Percentiles rank a stretch among this genome's conserved stretches.
Evolutionary conservation across 2,797 vertebrate species (phyloP).

Genomic region (Tapera naevia): DNA sequence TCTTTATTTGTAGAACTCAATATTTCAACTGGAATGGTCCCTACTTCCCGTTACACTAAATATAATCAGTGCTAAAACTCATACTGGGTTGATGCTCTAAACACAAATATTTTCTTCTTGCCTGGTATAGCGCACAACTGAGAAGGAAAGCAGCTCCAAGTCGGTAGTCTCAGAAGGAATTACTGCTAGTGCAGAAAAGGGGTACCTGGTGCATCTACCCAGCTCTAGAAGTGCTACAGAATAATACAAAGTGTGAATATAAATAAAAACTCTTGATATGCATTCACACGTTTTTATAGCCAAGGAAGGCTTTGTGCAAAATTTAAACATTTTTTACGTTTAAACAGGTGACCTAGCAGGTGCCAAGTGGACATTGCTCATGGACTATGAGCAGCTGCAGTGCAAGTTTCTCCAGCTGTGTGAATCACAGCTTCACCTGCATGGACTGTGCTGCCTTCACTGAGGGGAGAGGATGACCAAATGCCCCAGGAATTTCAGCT

Average conservation of each 20-base stretch:
- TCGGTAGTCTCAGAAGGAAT: conserved; percentile 47
- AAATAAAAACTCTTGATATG: background rate
- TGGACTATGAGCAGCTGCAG: background rate
- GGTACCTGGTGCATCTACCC: conserved; percentile 31
- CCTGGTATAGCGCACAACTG: conserved; percentile 72
- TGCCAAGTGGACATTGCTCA: background rate
- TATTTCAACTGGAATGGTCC: background rate
- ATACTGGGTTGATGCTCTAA: background rate
- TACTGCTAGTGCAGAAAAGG: conserved; percentile 53
- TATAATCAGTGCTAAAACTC: background rate
- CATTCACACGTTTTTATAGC: background rate
- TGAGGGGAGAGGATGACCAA: background rate
- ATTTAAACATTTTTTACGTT: background rate
- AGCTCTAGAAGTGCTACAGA: conserved; percentile 65
- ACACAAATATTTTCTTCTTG: conserved; percentile 32
- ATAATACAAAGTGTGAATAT: background rate
- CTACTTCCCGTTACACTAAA: background rate
- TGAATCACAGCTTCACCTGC: background rate
- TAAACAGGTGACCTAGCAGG: background rate
- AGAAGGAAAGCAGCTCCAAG: conserved; percentile 54
- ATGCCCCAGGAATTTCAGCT: background rate
- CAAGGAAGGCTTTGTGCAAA: background rate
- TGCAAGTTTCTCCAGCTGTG: background rate
- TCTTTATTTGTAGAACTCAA: background rate
- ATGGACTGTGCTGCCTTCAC: too few species aligned